phyloP scores from a whole-genome alignment of 2,113 vertebrate genomes.

The Gobio gobio region DNA sequence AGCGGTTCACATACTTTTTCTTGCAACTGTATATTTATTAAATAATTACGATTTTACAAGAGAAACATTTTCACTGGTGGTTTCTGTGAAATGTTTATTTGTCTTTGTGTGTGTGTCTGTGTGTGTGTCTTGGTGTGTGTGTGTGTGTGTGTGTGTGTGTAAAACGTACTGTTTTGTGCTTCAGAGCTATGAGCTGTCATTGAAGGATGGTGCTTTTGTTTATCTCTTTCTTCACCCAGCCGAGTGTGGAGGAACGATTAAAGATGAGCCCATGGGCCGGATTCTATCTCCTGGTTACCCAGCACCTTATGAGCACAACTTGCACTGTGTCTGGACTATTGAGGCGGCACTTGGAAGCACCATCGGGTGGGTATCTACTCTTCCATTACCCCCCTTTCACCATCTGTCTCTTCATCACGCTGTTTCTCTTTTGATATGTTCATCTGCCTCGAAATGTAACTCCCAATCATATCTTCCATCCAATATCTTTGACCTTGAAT shows the following conservation, averaged over 20 bases:
- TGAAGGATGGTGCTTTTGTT: constrained; percentile 12
- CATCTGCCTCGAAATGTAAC: background rate
- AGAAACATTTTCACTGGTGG: background rate
- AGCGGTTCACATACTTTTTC: no score
- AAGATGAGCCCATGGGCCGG: constrained; percentile 83
- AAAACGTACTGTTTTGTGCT: background rate
- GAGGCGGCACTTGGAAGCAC: constrained; percentile 94
- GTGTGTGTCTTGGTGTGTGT: no score
- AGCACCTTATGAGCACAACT: constrained; percentile 94
- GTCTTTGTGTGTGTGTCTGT: background rate
- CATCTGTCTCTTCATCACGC: constrained; percentile 54
- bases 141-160: no score
- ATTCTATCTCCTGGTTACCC: constrained; percentile 97
- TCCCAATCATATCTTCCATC: background rate
- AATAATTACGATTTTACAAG: background rate
- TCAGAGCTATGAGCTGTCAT: background rate
- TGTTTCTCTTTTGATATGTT: constrained; percentile 29
- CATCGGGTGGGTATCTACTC: constrained; percentile 84
- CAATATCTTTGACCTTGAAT: constrained; percentile 6
- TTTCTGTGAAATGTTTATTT: background rate
- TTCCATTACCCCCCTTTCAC: constrained; percentile 64
- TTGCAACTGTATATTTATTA: no score
- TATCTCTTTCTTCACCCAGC: constrained; percentile 72
- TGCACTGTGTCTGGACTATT: constrained; percentile 94
- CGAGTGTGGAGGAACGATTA: constrained; percentile 90